These are phyloP conservation scores for Adineta ricciae DNA, from an alignment of 2,888 invertebrate species.

Conservation along the genomic window DNA sequence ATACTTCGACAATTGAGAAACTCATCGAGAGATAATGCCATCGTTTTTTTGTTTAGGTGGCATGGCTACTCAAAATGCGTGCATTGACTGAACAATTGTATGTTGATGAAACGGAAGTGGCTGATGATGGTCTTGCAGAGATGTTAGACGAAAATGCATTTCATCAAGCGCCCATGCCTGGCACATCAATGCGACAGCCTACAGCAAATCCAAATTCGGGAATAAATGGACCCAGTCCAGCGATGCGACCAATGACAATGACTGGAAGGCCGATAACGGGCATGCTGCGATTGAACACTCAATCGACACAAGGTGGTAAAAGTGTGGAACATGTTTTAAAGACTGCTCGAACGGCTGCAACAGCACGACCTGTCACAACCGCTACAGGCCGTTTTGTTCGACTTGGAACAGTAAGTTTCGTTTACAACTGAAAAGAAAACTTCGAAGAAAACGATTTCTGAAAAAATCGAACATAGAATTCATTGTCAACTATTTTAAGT, in stretches of 20 bases:
- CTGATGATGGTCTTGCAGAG: constrained; percentile 69
- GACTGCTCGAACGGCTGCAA: constrained; percentile 63
- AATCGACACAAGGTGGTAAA: constrained; percentile 54
- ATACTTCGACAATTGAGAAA: constrained; percentile 30
- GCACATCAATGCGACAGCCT: constrained; percentile 64
- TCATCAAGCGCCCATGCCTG: constrained; percentile 77
- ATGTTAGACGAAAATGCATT: constrained; percentile 67
- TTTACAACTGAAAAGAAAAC: background rate
- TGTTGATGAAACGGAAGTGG: constrained; percentile 77
- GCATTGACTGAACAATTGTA: constrained; percentile 74
- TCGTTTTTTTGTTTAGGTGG: constrained; percentile 56
- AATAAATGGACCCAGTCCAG: constrained; percentile 24
- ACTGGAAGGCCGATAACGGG: constrained; percentile 71
- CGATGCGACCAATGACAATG: constrained; percentile 51
- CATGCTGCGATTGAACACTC: constrained; percentile 67
- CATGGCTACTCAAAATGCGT: constrained; percentile 81
- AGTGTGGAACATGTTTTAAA: constrained; percentile 61
- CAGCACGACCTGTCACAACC: constrained; percentile 63
- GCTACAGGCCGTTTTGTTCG: constrained; percentile 60
- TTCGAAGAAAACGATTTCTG: too few relatives aligned
- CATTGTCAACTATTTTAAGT: constrained; percentile 18
- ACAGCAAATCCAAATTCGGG: constrained; percentile 7
- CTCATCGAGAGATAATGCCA: background rate
- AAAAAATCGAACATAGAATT: too few relatives aligned
- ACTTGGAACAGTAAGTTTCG: constrained; percentile 51